Percentiles rank a stretch among this genome's conserved stretches.
These are phyloP conservation scores for Phlogophora meticulosa DNA, from an alignment of 2,888 invertebrate species.

Conservation along the genomic window DNA sequence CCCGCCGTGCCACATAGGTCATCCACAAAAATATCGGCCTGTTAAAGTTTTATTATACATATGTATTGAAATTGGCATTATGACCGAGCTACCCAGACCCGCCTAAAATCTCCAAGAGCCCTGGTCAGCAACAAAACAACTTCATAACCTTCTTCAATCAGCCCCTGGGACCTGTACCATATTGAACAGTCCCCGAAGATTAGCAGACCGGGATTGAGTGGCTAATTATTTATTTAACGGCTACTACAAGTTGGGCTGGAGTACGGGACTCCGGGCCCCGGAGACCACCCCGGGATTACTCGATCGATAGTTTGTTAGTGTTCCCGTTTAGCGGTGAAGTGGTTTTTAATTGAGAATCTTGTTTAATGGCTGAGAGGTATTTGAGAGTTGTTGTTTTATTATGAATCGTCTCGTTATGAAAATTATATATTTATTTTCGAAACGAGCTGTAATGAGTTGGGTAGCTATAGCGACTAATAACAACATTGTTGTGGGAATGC, in stretches of 20 bases:
- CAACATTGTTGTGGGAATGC: no score
- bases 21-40: no score
- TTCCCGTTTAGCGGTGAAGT: slow-evolving; percentile 27
- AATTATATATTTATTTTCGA: background rate
- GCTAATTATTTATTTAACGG: slow-evolving; percentile 64
- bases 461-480: background rate
- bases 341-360: slow-evolving; percentile 36
- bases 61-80: no score
- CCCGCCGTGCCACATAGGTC: no score
- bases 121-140: background rate
- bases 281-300: slow-evolving; percentile 47
- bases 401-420: background rate
- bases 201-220: slow-evolving; percentile 49
- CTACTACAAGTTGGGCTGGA: slow-evolving; percentile 47
- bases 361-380: slow-evolving; percentile 12
- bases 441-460: background rate
- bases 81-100: background rate
- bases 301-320: slow-evolving; percentile 51
- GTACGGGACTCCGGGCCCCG: slow-evolving; percentile 33
- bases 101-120: background rate
- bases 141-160: slow-evolving; percentile 11
- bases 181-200: slow-evolving; percentile 51
- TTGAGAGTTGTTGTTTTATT: background rate
- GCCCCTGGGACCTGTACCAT: slow-evolving; percentile 16
- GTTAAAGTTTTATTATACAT: no score